Percentiles rank a stretch among this genome's conserved stretches.
Conservation (phyloP, 1,140 invertebrate genomes). For the Spodoptera litura region DNA sequence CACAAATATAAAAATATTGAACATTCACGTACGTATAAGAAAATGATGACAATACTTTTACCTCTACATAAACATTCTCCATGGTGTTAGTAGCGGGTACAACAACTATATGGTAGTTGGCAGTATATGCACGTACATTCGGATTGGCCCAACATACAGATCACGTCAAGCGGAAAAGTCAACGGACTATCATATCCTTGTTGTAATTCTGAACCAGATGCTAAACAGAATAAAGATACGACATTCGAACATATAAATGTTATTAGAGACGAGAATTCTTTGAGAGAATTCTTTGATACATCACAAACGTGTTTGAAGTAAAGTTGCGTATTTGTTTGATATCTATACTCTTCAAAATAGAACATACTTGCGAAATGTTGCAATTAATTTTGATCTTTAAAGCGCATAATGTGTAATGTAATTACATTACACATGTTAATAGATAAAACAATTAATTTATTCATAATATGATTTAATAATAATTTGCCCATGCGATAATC, state of each 20-base stretch:
- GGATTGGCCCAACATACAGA: constrained; percentile 32
- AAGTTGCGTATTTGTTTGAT: background rate
- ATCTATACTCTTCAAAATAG: too few species aligned
- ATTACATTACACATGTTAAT: too few species aligned
- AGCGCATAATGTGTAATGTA: background rate
- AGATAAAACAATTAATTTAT: too few species aligned
- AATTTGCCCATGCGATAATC: too few species aligned
- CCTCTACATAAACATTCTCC: constrained; percentile 23
- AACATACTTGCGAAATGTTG: too few species aligned
- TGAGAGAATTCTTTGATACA: constrained; percentile 8
- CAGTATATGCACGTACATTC: background rate
- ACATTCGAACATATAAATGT: background rate
- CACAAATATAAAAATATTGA: too few species aligned
- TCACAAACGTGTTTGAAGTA: background rate
- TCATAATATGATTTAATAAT: too few species aligned
- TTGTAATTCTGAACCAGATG: constrained; percentile 37
- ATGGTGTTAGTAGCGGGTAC: background rate
- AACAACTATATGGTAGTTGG: background rate
- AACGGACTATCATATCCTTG: constrained; percentile 29
- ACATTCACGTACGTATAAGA: background rate
- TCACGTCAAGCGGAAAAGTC: constrained; percentile 31
- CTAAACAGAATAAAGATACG: constrained; percentile 29
- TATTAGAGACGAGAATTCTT: constrained; percentile 3
- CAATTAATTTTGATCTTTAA: too few species aligned
- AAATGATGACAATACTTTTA: background rate